Conservation (phyloP, 2,113 vertebrate species). For the Brienomyrus longianalis region DNA sequence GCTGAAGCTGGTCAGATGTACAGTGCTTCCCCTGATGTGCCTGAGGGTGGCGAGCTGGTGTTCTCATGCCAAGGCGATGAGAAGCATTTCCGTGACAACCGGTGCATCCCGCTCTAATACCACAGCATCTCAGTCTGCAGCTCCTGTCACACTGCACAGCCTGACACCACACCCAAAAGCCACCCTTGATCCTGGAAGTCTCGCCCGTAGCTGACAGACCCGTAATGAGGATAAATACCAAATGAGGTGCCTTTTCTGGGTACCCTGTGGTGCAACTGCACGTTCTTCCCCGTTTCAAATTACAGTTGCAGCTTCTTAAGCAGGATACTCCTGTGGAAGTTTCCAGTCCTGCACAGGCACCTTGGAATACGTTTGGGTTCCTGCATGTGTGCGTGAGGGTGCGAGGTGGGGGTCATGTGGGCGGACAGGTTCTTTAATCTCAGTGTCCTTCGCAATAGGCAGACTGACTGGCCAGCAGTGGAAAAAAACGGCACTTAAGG, state of each 20-base stretch:
- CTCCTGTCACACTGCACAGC: not conserved
- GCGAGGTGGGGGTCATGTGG: not conserved
- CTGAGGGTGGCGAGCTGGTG: not conserved
- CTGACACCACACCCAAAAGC: not conserved
- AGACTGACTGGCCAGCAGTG: not conserved
- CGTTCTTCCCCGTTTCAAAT: not conserved
- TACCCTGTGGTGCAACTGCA: not conserved
- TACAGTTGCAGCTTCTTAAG: not conserved
- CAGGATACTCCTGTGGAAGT: not conserved
- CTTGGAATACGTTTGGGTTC: not conserved
- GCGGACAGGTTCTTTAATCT: not conserved
- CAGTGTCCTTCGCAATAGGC: not conserved
- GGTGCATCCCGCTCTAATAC: not conserved
- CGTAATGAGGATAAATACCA: not conserved
- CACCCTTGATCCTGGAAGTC: not conserved
- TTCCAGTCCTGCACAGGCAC: not conserved
- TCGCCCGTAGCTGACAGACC: not conserved
- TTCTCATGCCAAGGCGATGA: not conserved
- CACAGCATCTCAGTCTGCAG: not conserved
- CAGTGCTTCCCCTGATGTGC: not conserved
- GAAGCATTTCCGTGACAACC: not conserved
- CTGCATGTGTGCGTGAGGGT: not conserved
- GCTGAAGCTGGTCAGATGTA: not conserved
- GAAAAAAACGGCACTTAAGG: not conserved
- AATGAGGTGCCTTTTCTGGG: not conserved